Evolutionary conservation across 37 sponge, comb jelly and placozoan species (phyloP).

Genomic region (Ianthella basta): DNA sequence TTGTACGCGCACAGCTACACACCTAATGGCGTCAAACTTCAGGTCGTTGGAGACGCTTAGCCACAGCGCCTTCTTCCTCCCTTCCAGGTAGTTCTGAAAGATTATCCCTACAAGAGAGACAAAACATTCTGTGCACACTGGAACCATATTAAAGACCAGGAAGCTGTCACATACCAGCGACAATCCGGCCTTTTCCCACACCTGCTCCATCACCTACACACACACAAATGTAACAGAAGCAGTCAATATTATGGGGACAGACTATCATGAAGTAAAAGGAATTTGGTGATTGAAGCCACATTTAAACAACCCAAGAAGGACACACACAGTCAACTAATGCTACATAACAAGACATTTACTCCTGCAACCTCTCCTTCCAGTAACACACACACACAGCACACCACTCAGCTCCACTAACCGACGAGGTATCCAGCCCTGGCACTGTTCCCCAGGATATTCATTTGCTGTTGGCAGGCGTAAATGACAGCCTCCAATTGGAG

Average conservation of each 20-base stretch:
- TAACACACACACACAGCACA: neutral
- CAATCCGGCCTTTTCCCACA: conserved; percentile 92
- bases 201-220: conserved; percentile 95
- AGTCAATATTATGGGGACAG: conserved; percentile 18
- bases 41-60: conserved; percentile 94
- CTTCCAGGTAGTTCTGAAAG: conserved; percentile 94
- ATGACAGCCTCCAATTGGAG: conserved; percentile 92
- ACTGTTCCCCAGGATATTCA: conserved; percentile 82
- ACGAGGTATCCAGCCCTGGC: conserved; percentile 86
- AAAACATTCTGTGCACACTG: neutral
- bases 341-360: too few species aligned
- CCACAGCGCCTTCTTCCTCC: conserved; percentile 92
- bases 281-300: too few species aligned
- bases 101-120: conserved; percentile 63
- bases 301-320: too few species aligned
- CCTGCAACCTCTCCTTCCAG: too few species aligned
- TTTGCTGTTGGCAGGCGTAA: conserved; percentile 95
- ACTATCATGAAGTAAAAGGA: too few species aligned
- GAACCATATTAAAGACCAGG: neutral
- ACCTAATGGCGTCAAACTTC: conserved; percentile 91
- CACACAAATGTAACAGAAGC: too few species aligned
- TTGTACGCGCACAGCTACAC: neutral
- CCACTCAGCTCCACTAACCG: conserved; percentile 52
- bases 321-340: too few species aligned
- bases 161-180: conserved; percentile 63